phyloP scores from a whole-genome alignment of 2,113 vertebrate species.

The Aleadryas rufinucha region DNA sequence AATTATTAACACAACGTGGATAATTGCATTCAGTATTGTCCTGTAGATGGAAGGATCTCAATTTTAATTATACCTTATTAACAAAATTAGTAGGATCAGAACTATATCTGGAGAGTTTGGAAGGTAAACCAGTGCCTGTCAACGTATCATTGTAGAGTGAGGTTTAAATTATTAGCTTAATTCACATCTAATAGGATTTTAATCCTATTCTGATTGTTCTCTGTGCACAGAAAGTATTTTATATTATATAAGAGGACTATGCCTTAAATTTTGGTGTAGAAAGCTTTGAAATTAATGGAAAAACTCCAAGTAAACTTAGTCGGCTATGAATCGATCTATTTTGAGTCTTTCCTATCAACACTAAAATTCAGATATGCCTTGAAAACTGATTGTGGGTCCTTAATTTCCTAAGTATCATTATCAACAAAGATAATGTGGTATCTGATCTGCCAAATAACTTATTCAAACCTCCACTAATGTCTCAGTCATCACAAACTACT shows the following conservation, averaged over 20 bases:
- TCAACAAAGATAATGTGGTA: background rate
- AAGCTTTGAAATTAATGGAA: conserved; percentile 3
- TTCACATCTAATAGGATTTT: conserved; percentile 15
- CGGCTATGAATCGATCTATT: background rate
- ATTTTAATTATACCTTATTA: conserved; percentile 1
- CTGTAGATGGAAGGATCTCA: background rate
- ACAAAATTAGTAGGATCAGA: background rate
- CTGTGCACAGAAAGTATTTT: background rate
- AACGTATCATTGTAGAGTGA: background rate
- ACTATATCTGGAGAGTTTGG: background rate
- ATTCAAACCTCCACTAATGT: background rate
- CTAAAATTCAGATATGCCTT: background rate
- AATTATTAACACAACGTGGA: background rate
- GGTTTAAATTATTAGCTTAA: background rate
- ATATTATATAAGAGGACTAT: background rate
- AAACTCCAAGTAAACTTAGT: background rate
- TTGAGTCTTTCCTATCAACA: background rate
- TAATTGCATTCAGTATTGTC: background rate
- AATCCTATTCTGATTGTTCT: conserved; percentile 36
- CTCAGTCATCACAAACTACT: background rate
- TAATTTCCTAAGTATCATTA: background rate
- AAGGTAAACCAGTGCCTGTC: background rate
- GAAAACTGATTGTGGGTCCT: background rate
- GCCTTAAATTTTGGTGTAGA: background rate
- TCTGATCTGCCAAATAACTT: background rate